Evolutionary conservation across 2,113 vertebrate genomes (phyloP).

Genomic region (cat (Felis catus)): DNA sequence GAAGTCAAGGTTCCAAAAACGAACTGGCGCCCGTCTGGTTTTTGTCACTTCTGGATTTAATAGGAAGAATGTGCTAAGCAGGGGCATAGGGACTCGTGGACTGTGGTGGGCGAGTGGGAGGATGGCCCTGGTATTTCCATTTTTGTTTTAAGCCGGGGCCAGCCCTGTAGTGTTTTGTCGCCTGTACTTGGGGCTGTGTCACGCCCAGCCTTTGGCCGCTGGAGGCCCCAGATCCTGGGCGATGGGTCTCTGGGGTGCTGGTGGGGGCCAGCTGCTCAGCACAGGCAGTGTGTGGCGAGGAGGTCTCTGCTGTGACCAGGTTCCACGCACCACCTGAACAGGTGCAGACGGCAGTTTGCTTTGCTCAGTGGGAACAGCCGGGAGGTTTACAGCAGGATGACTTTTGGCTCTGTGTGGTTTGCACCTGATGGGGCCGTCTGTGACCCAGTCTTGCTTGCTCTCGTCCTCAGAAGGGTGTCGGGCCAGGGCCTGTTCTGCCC

Average conservation of each 20-base stretch:
- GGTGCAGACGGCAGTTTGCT: background rate
- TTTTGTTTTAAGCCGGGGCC: background rate
- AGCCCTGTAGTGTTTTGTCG: background rate
- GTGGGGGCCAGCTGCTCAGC: background rate
- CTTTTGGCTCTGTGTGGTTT: background rate
- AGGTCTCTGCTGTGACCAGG: rapidly evolving
- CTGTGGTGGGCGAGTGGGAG: background rate
- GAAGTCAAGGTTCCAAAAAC: background rate
- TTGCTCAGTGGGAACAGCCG: rapidly evolving
- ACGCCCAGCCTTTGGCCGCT: background rate
- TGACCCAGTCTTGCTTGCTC: background rate
- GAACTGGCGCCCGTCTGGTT: background rate
- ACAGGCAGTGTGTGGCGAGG: background rate
- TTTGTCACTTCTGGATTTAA: background rate
- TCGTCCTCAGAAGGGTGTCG: background rate
- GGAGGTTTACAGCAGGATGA: background rate
- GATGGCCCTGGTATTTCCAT: background rate
- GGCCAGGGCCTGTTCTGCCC: background rate
- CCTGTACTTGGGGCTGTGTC: background rate
- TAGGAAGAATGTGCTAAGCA: background rate
- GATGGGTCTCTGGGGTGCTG: background rate
- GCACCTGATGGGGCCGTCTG: background rate
- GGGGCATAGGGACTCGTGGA: background rate
- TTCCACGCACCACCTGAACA: rapidly evolving
- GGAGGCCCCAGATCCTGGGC: background rate